Base-by-base conservation (phyloP, 1,140 invertebrate genomes). In the Popillia japonica region DNA sequence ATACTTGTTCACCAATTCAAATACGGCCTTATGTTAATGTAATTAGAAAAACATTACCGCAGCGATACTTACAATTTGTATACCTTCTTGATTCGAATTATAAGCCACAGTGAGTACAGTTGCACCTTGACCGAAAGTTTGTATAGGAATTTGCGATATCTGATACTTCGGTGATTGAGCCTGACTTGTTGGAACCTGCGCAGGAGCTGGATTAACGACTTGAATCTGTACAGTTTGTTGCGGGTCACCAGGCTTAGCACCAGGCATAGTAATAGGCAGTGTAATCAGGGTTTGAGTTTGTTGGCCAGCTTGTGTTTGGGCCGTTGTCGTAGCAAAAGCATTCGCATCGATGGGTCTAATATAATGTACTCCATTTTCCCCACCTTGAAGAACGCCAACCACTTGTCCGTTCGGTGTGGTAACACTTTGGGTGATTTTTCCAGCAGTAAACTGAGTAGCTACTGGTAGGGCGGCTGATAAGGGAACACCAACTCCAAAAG, bases 171-270 rank as follows among this genome's bases (percentile, higher is more conserved):
- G 92, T 77, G 92, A 90, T 72, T 90, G 89, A 2, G 86, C 80
- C n/a, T 82, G 80, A 77, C 78, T 85, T n/a, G 81, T 75, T 76
- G 84, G 83, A 17, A 82, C 80, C n/a, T 79, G 78, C 6, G 84
- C 40, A 23, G 40, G 79, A 40, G 78, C 78, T 9, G 83, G 81
- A 81, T 84, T 85, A 9, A 83, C 83, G 59, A 94, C 93, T 85
- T 94, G 93, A 68, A 94, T 94, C 85, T 94, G 93, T 14, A 94
- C 91, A 8, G 92, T 93, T 80, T 93, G 92, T 82, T 93, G 92
- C 20, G 92, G 92, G 82, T 91, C 90, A 78, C 90, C 93, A 83
- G 93, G 93, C 83, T 94, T 94, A 3, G 90, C 87, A 4, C 92
- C 93, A 7, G 92, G 93, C 83, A 95, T 90, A 0, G 91, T 91